These are phyloP conservation scores for Dipodomys merriami DNA, from an alignment of 2,113 vertebrate species.

Conservation along the genomic window DNA sequence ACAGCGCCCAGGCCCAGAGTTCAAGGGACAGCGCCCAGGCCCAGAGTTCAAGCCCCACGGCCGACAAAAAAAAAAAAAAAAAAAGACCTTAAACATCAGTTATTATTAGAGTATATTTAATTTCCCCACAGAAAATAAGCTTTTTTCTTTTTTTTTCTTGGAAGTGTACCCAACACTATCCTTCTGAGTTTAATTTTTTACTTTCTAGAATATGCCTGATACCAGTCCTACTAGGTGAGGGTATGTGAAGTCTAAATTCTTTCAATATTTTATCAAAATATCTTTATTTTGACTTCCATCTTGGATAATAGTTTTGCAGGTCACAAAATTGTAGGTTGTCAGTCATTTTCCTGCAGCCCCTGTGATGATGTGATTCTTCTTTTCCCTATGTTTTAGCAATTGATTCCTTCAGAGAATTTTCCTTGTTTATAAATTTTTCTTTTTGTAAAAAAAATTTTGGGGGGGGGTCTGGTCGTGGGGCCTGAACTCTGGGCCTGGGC, in stretches of 20 bases:
- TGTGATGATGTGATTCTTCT: neutral
- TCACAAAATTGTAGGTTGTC: slow-evolving; percentile 6
- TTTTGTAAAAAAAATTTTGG: neutral
- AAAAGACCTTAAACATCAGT: neutral
- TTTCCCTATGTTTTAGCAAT: neutral
- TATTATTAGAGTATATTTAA: slow-evolving; percentile 29
- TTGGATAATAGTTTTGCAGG: slow-evolving; percentile 28
- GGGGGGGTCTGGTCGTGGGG: too few species aligned
- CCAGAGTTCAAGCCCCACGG: too few species aligned
- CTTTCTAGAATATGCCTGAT: neutral
- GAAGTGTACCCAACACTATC: neutral
- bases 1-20: too few species aligned
- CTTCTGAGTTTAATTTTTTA: neutral
- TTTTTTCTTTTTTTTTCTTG: neutral
- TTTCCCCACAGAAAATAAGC: neutral
- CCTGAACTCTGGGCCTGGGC: too few species aligned
- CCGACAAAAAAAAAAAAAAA: too few species aligned
- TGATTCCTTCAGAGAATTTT: neutral
- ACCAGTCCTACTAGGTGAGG: neutral
- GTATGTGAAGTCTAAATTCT: neutral
- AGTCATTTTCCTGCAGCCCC: neutral
- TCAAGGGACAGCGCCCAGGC: too few species aligned
- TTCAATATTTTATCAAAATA: slow-evolving; percentile 12
- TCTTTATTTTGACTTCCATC: slow-evolving; percentile 23
- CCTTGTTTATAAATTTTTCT: neutral